Base-by-base conservation (phyloP, 2,888 invertebrate species). In the Apotomis betuletana region DNA sequence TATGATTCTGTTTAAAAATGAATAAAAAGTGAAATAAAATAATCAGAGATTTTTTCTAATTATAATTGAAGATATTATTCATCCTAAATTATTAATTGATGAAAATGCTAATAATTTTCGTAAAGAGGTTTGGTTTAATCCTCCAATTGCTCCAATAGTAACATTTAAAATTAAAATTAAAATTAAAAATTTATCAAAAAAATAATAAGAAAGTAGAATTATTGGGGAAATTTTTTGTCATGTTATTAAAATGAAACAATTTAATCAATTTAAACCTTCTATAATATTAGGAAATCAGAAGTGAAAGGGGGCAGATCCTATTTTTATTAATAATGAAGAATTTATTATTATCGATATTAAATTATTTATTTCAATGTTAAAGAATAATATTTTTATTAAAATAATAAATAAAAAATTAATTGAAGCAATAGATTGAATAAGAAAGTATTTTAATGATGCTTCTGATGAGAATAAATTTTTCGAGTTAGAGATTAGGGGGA, bases 211-310 rank as follows among this genome's bases (percentile, higher is more conserved):
- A 59, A 94, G 78, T 81, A 95, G 77, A 85, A 94, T 90, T 89
- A 95, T 86, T 3, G 95, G 95, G 52, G 94, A 91, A 89, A 95
- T 93, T 94, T 95, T 95, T 95, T 95, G 95, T 91, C 94, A 95
- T 0, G 94, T 94, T 88, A 94, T 88, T 90, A 95, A 83, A 81
- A 95, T 87, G 80, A 94, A 85, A 74, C 87, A 84, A 87, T 94
- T 95, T 76, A 90, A 83, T 94, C 95, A 95, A 44, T 84, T 87
- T 90, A 95, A 78, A 3, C 94, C 94, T 90, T 94, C 94, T 78
- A 94, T 90, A 82, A 95, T 90, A 88, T 92, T 93, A 0, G 94
- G 94, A 36, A 94, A 95, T 93, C 95, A 95, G 80, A 94, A 94
- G 85, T 95, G 94, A 67, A 95, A 94, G 0, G 95, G 95, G 5